Base-by-base conservation (phyloP, 2,888 invertebrate genomes). In the Drosophila yooni region DNA sequence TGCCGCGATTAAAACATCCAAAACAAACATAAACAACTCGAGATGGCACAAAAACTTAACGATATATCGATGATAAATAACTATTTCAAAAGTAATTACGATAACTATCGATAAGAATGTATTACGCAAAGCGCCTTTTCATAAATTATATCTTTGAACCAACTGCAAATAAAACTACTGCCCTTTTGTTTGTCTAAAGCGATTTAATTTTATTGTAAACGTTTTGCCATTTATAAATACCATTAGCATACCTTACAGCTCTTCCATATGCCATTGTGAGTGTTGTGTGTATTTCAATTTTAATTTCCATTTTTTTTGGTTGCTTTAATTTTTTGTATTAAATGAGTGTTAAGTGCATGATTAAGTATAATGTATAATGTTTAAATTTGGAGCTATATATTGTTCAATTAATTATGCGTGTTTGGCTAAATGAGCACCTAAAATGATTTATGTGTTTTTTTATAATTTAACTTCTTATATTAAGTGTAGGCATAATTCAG, bases 131-230 rank as follows among this genome's bases (percentile, higher is more conserved):
- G 40, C 77, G 54, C 34, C 2, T 21, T 46, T 43, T 21, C 21
- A 21, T 6, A n/a, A 2, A 8, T 15, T 54, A 59, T 67, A 59
- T 62, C 21, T 11, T 68, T 79, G 18, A 3, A 57, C 33, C 13
- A 8, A 13, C 21, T 15, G 3, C 7, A 13, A 58, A 29, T 34
- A 33, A 74, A 69, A 68, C 29, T 40, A 40, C 1, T 10, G 6
- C 0, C 3, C 1, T 46, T 43, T 67, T 40, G 60, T 74, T 83
- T 75, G 68, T 88, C 82, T 87, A 90, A 90, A 90, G 91, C 89
- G 80, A 82, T 80, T 71, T 62, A 77, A 76, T 81, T 78, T 90
- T 84, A 84, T 86, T 88, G 75, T 82, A 87, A 90, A 76, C 72
- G 76, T 75, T 46, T 79, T 78, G 80, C 74, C 83, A 70, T 75